Percentiles rank a stretch among this genome's conserved stretches.
These are phyloP conservation scores for Heliopora coerulea DNA, from an alignment of 92 coral and sea anemone species.

Conservation along the genomic window DNA sequence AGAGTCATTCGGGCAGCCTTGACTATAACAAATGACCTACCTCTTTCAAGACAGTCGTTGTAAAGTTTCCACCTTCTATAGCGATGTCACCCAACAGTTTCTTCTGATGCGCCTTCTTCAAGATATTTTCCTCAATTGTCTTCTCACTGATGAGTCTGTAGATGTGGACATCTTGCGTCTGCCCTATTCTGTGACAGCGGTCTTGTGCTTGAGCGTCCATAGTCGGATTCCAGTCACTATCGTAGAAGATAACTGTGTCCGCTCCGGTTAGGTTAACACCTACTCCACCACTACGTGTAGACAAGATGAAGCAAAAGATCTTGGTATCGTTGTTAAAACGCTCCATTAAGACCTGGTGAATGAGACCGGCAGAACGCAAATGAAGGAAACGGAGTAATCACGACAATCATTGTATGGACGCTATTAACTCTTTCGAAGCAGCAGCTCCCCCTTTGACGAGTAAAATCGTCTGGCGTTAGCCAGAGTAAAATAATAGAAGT, in stretches of 20 bases:
- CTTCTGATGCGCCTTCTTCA: slow-evolving; percentile 96
- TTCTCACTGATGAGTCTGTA: slow-evolving; percentile 93
- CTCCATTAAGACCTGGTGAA: slow-evolving; percentile 87
- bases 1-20: too few relatives aligned
- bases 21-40: slow-evolving; percentile 39
- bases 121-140: slow-evolving; percentile 90
- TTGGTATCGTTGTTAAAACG: slow-evolving; percentile 91
- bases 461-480: too few relatives aligned
- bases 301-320: slow-evolving; percentile 92
- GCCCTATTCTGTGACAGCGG: slow-evolving; percentile 98
- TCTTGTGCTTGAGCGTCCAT: slow-evolving; percentile 99
- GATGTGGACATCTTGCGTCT: slow-evolving; percentile 97
- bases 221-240: slow-evolving; percentile 98
- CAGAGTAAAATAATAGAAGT: too few relatives aligned
- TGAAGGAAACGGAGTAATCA: neutral
- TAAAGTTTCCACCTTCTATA: slow-evolving; percentile 97
- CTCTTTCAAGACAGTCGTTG: slow-evolving; percentile 90
- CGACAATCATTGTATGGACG: neutral
- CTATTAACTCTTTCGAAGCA: too few relatives aligned
- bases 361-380: too few relatives aligned
- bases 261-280: slow-evolving; percentile 99
- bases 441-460: too few relatives aligned
- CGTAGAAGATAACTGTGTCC: slow-evolving; percentile 94
- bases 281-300: slow-evolving; percentile 98
- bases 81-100: slow-evolving; percentile 91